These are phyloP conservation scores for Ochropacha duplaris DNA, from an alignment of 2,888 invertebrate species.

Conservation along the genomic window DNA sequence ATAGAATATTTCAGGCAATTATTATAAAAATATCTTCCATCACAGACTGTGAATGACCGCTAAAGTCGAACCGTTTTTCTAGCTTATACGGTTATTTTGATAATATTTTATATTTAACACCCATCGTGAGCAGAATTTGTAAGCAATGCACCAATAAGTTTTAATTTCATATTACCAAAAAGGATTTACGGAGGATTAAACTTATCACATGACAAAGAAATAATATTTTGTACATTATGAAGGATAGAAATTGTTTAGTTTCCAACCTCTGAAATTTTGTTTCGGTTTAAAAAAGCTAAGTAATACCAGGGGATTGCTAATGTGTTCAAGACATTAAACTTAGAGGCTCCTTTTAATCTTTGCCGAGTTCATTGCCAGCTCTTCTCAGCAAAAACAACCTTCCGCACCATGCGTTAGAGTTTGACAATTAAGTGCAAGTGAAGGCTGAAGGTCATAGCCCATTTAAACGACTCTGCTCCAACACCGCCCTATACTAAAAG, in stretches of 20 bases:
- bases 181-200: background rate
- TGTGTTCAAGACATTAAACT: too few relatives aligned
- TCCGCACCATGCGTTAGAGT: too few relatives aligned
- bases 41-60: constrained; percentile 1
- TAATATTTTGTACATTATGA: background rate
- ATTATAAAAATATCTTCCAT: background rate
- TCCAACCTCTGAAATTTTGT: too few relatives aligned
- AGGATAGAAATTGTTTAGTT: too few relatives aligned
- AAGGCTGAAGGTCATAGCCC: too few relatives aligned
- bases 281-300: too few relatives aligned
- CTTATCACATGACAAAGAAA: background rate
- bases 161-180: background rate
- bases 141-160: background rate
- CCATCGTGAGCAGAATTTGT: background rate
- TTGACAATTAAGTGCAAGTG: too few relatives aligned
- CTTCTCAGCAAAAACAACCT: too few relatives aligned
- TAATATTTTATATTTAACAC: constrained; percentile 2
- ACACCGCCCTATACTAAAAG: too few relatives aligned
- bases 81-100: background rate
- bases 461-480: too few relatives aligned
- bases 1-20: background rate
- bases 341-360: too few relatives aligned
- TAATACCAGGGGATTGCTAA: background rate
- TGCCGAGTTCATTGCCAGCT: too few relatives aligned
- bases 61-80: background rate